A percentile compares a stretch with the other conserved stretches of the same genome.
phyloP scores from a whole-genome alignment of 2,113 vertebrate genomes.

The Cottus gobio region DNA sequence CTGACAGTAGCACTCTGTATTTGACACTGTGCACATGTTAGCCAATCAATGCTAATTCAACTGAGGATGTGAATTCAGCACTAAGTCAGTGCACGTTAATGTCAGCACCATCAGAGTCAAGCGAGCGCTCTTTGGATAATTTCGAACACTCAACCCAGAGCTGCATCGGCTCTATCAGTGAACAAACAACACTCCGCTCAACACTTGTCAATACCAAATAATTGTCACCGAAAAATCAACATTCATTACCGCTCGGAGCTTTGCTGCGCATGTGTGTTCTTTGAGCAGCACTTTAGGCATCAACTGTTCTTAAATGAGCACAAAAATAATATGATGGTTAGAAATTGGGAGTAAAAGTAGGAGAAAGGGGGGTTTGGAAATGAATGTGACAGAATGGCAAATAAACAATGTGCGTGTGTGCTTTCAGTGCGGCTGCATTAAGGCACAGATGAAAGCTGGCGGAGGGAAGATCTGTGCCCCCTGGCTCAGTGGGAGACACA shows the following conservation, averaged over 20 bases:
- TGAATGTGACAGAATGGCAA: slow-evolving; percentile 9
- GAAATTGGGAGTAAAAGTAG: background rate
- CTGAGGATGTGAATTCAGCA: slow-evolving; percentile 21
- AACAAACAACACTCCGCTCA: slow-evolving; percentile 39
- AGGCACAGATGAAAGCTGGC: slow-evolving; percentile 59
- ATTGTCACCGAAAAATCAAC: slow-evolving; percentile 30
- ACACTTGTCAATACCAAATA: slow-evolving; percentile 10
- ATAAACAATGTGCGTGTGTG: background rate
- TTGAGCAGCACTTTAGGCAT: background rate
- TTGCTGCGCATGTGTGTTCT: background rate
- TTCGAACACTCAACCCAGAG: background rate
- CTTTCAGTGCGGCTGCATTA: slow-evolving; percentile 32
- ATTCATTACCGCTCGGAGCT: slow-evolving; percentile 10
- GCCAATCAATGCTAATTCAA: slow-evolving; percentile 31
- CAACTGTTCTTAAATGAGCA: background rate
- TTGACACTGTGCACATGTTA: background rate
- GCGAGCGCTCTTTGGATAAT: background rate
- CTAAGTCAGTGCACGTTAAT: background rate
- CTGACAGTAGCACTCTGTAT: background rate
- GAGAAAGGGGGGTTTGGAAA: background rate
- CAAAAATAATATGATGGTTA: background rate
- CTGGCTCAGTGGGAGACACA: slow-evolving; percentile 64
- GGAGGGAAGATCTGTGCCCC: slow-evolving; percentile 35
- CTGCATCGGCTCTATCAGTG: background rate
- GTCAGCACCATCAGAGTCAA: background rate